Percentiles rank a stretch among this genome's conserved stretches.
These are phyloP conservation scores for Eidolon helvum DNA, from an alignment of 2,113 vertebrate genomes.

Conservation along the genomic window DNA sequence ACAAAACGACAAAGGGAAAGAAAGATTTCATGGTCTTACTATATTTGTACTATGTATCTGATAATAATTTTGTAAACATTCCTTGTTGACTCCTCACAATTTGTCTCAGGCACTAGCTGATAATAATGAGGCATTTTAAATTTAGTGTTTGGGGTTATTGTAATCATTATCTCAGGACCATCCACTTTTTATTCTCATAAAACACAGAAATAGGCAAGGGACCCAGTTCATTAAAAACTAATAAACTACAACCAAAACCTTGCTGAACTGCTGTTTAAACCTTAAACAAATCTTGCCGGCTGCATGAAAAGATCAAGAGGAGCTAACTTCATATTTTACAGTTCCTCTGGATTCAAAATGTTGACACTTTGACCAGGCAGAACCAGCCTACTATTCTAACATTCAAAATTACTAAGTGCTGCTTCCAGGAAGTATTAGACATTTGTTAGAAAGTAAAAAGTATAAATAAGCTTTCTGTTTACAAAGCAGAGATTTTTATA, in stretches of 20 bases:
- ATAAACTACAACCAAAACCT: neutral
- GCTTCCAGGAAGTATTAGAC: conserved; percentile 7
- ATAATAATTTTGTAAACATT: neutral
- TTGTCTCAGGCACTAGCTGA: neutral
- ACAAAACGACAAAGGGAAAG: conserved; percentile 8
- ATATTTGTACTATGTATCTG: neutral
- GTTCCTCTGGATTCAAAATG: conserved; percentile 10
- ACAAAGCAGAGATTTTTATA: conserved; percentile 32
- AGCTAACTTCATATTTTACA: neutral
- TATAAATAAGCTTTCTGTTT: conserved; percentile 42
- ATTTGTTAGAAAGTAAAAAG: neutral
- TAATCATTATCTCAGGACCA: neutral
- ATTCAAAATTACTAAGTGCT: conserved; percentile 5
- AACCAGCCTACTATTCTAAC: conserved; percentile 8
- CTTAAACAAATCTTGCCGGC: neutral
- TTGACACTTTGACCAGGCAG: neutral
- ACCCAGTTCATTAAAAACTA: conserved; percentile 7
- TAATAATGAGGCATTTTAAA: neutral
- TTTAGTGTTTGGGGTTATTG: conserved; percentile 8
- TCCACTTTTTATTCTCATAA: neutral
- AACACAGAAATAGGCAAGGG: conserved; percentile 25
- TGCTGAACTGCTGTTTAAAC: neutral
- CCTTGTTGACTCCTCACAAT: neutral
- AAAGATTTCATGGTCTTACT: neutral
- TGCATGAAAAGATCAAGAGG: neutral